A percentile compares a stretch with the other conserved stretches of the same genome.
phyloP scores from a whole-genome alignment of 2,797 vertebrate species.

The Tragopan temminckii region DNA sequence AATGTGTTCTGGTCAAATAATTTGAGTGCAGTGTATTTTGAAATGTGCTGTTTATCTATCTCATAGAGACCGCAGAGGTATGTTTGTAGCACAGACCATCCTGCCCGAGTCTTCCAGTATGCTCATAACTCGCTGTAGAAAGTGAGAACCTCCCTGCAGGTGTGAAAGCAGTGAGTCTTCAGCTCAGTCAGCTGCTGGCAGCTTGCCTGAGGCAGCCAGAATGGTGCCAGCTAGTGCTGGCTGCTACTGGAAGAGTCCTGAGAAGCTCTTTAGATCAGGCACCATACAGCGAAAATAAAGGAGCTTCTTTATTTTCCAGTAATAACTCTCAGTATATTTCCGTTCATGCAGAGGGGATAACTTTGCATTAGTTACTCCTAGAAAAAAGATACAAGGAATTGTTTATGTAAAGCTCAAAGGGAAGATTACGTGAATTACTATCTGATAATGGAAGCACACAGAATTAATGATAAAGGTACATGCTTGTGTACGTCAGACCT shows the following conservation, averaged over 20 bases:
- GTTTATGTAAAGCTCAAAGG: not conserved
- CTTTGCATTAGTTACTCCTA: not conserved
- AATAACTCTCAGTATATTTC: not conserved
- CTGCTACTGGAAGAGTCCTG: not conserved
- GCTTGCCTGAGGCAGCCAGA: not conserved
- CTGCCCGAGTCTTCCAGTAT: not conserved
- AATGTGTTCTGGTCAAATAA: not conserved
- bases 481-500: not conserved
- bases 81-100: not conserved
- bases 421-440: constrained; percentile 7
- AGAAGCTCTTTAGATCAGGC: not conserved
- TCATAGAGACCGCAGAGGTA: not conserved
- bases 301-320: not conserved
- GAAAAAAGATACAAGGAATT: not conserved
- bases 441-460: not conserved
- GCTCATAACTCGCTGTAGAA: not conserved
- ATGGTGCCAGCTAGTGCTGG: not conserved
- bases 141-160: not conserved
- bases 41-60: not conserved
- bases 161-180: not conserved
- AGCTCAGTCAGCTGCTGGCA: not conserved
- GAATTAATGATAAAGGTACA: constrained; percentile 44
- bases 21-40: not conserved
- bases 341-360: not conserved
- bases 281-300: not conserved